Conservation (phyloP, 2,888 invertebrate species). For the Lycia hirtaria region DNA sequence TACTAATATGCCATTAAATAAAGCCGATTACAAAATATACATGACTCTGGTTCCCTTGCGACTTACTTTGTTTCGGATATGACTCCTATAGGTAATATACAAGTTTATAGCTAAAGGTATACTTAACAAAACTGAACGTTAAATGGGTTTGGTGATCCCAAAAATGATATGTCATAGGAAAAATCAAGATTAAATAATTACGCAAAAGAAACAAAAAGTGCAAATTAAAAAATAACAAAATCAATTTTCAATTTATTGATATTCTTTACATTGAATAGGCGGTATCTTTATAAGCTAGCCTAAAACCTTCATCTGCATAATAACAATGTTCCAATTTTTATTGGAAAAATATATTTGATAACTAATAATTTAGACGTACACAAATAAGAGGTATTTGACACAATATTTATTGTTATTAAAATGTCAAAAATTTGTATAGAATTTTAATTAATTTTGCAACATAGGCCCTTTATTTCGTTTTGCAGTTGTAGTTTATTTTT, state of each 20-base stretch:
- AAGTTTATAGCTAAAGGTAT: too few species aligned
- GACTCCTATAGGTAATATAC: too few species aligned
- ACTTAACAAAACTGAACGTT: too few species aligned
- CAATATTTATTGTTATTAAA: constrained; percentile 18
- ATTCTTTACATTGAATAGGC: constrained; percentile 12
- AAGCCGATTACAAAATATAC: too few species aligned
- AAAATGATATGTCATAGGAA: not conserved
- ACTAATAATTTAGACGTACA: constrained; percentile 8
- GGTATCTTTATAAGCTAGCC: constrained; percentile 2
- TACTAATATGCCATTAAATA: too few species aligned
- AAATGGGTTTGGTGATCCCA: not conserved
- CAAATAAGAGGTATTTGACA: constrained; percentile 2
- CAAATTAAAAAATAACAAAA: not conserved
- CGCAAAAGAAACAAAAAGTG: not conserved
- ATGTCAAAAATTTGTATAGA: constrained; percentile 13
- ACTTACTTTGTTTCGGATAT: too few species aligned
- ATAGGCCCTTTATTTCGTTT: constrained; percentile 5
- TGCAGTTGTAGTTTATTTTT: not conserved
- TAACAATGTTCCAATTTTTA: constrained; percentile 1
- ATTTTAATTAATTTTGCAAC: constrained; percentile 2
- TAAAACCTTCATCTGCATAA: constrained; percentile 3
- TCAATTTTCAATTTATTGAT: not conserved
- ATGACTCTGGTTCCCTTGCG: too few species aligned
- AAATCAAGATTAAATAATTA: not conserved
- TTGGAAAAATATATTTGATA: not conserved